Percentiles rank a stretch among this genome's conserved stretches.
These are phyloP conservation scores for Drosophila takahashii DNA, from an alignment of 1,140 invertebrate species.

Conservation along the genomic window DNA sequence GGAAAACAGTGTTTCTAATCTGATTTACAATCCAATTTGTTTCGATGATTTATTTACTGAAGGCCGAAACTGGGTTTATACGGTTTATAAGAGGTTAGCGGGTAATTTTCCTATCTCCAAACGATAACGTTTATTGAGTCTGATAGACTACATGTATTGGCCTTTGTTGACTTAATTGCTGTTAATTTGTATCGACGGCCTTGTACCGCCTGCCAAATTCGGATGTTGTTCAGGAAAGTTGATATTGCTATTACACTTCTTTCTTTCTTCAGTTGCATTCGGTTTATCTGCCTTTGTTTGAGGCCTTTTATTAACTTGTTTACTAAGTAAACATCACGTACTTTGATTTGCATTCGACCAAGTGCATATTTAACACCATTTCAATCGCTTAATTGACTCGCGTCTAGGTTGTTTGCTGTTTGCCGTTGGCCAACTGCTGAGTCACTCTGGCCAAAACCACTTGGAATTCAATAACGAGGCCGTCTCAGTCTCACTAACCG, in stretches of 20 bases:
- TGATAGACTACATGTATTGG: background rate
- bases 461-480: constrained; percentile 78
- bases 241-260: background rate
- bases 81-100: background rate
- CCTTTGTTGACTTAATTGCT: constrained; percentile 44
- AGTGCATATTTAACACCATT: constrained; percentile 32
- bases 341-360: constrained; percentile 39
- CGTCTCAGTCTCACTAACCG: constrained; percentile 37
- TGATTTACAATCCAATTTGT: constrained; percentile 17
- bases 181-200: constrained; percentile 51
- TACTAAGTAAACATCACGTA: constrained; percentile 20
- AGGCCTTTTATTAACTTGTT: background rate
- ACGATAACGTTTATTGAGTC: constrained; percentile 30
- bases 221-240: constrained; percentile 16
- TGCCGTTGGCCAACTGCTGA: constrained; percentile 18
- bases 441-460: constrained; percentile 48
- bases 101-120: constrained; percentile 13
- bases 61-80: constrained; percentile 10
- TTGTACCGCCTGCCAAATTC: constrained; percentile 49
- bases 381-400: constrained; percentile 31
- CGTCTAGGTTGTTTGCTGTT: constrained; percentile 8
- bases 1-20: background rate
- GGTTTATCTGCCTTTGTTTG: constrained; percentile 6
- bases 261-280: constrained; percentile 7
- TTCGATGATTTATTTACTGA: constrained; percentile 25